Conservation (phyloP, 2,113 vertebrate species). For the Anarrhichthys ocellatus region DNA sequence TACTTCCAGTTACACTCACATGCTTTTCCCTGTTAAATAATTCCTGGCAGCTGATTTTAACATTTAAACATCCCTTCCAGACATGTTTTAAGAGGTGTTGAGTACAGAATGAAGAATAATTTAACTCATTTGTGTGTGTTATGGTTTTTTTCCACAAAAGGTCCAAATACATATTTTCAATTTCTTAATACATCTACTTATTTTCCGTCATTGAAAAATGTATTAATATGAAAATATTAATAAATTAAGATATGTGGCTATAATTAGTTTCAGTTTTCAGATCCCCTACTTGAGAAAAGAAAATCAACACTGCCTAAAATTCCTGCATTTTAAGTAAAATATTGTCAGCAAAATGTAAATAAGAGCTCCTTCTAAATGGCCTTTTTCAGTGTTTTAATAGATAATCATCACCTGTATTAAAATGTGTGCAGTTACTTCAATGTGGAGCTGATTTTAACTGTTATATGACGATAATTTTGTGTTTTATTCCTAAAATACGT, state of each 20-base stretch:
- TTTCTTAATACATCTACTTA: neutral
- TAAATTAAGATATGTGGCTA: neutral
- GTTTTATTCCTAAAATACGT: neutral
- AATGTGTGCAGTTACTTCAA: neutral
- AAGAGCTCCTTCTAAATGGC: neutral
- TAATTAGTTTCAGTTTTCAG: neutral
- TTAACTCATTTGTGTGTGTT: neutral
- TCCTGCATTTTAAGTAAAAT: neutral
- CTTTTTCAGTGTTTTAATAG: neutral
- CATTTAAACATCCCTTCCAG: neutral
- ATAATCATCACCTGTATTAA: neutral
- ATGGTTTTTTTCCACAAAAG: neutral
- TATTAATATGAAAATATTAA: neutral
- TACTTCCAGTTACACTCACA: slow-evolving; percentile 55
- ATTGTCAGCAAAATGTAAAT: neutral
- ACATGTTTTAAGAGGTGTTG: neutral
- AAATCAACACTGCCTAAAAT: neutral
- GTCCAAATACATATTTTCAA: neutral
- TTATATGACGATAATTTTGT: neutral
- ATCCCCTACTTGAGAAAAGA: neutral
- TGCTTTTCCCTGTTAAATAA: slow-evolving; percentile 16
- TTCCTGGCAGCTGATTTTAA: neutral
- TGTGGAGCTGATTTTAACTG: neutral
- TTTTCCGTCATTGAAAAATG: neutral
- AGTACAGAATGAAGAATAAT: neutral